These are phyloP conservation scores for Silurus meridionalis DNA, from an alignment of 2,113 vertebrate species.

Conservation along the genomic window DNA sequence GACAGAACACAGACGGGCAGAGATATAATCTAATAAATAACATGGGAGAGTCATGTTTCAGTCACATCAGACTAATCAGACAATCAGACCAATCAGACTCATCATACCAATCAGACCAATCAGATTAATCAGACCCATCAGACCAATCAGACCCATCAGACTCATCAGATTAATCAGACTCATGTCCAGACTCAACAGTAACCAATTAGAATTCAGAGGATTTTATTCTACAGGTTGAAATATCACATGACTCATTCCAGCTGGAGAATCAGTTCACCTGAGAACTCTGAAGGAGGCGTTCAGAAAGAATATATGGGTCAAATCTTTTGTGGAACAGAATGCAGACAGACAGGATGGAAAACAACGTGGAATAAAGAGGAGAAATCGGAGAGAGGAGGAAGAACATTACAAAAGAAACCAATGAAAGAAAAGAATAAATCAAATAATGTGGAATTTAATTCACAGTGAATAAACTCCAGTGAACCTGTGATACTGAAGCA, in stretches of 20 bases:
- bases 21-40: too few relatives aligned
- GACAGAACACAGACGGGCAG: too few relatives aligned
- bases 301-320: background rate
- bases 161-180: conserved; percentile 3
- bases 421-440: background rate
- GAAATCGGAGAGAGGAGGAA: background rate
- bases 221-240: background rate
- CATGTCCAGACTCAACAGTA: background rate
- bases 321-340: background rate
- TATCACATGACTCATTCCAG: background rate
- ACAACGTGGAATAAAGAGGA: background rate
- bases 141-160: too few relatives aligned
- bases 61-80: too few relatives aligned
- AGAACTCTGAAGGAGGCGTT: background rate
- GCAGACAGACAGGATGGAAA: background rate
- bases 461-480: background rate
- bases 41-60: too few relatives aligned
- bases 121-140: too few relatives aligned
- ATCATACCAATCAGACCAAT: too few relatives aligned
- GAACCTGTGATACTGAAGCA: conserved; percentile 2
- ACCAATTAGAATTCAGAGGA: background rate
- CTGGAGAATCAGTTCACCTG: background rate
- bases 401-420: background rate
- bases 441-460: background rate
- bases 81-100: too few relatives aligned